Base-by-base conservation (phyloP, 2,113 vertebrate species). In the Eupsittula cactorum region DNA sequence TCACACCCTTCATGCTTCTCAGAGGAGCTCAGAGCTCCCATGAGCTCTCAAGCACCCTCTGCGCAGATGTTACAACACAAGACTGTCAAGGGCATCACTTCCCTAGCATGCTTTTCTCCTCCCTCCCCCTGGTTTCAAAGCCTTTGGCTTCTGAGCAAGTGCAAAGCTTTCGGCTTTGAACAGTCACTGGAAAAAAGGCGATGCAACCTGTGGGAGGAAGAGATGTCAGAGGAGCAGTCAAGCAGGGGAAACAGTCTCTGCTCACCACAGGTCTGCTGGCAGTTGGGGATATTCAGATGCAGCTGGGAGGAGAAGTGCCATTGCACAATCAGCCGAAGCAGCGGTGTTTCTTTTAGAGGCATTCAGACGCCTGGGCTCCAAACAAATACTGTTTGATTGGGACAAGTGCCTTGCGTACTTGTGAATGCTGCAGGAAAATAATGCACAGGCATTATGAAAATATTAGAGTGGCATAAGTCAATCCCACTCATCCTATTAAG, bases 301-400 rank as follows among this genome's bases (percentile, higher is more conserved):
- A 92, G 88, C 86, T 74, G 88, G 85, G 79, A 95, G 70, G 69
- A 94, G 80, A 93, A 96, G 95, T 82, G 88, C 81, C 82, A 64
- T 63, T 92, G 95, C 74, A 93, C 59, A 94, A 95, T 93, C 94
- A 96, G 84, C 76, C 91, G 76, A 62, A 95, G 84, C 95, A 96
- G 89, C 62, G 0, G 95, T 86, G 92, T 46, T 92, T 82, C 95
- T 95, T 85, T 67, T 28, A 91, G 82, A 93, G 68, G 70, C 92
- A 91, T 82, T 93, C 84, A 76, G 55, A 65, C 31, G 77, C 63
- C 75, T 63, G 74, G 90, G 70, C 57, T 86, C 73, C 90, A 96
- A 83, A 91, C 86, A 93, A 96, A 86, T 74, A 80, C 85, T 83
- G 16, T 87, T 89, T 95, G 95, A 88, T 78, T 70, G 88, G 93